Evolutionary conservation across 2,888 invertebrate species (phyloP).

Genomic region (Chouioia cunea): DNA sequence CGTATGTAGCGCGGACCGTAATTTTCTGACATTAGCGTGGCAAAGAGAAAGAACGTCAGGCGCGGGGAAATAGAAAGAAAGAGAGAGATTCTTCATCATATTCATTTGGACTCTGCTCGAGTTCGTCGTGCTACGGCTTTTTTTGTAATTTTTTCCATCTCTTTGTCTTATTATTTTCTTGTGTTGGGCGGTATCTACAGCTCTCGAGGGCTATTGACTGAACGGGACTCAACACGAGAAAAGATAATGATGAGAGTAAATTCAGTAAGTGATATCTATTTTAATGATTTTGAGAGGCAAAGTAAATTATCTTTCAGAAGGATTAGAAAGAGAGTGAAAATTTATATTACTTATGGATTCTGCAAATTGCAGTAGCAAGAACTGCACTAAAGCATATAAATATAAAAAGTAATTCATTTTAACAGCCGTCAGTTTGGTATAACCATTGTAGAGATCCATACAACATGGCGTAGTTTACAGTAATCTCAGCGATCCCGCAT

Average conservation of each 20-base stretch:
- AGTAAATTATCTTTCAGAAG: too few species aligned
- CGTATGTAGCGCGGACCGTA: slow-evolving; percentile 15
- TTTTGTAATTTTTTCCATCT: not conserved
- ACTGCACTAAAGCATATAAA: too few species aligned
- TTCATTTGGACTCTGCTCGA: slow-evolving; percentile 32
- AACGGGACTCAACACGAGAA: slow-evolving; percentile 33
- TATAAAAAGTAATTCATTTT: too few species aligned
- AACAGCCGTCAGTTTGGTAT: too few species aligned
- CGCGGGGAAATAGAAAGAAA: too few species aligned
- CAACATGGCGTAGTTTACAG: too few species aligned
- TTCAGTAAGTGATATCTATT: slow-evolving; percentile 14
- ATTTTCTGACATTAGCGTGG: slow-evolving; percentile 37
- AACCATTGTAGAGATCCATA: too few species aligned
- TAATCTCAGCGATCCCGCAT: not conserved
- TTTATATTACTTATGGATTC: too few species aligned
- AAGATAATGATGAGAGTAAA: slow-evolving; percentile 6
- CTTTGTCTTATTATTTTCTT: slow-evolving; percentile 11
- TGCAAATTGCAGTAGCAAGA: too few species aligned
- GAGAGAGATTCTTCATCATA: slow-evolving; percentile 26
- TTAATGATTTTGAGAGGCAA: not conserved
- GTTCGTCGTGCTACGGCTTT: slow-evolving; percentile 19
- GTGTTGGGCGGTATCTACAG: not conserved
- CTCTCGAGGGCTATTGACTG: slow-evolving; percentile 24
- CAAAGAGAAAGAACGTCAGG: slow-evolving; percentile 24
- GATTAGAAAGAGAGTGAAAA: too few species aligned